A percentile compares a stretch with the other conserved stretches of the same genome.
Conservation (phyloP, 2,113 vertebrate genomes). For the Hepsetus odoe region DNA sequence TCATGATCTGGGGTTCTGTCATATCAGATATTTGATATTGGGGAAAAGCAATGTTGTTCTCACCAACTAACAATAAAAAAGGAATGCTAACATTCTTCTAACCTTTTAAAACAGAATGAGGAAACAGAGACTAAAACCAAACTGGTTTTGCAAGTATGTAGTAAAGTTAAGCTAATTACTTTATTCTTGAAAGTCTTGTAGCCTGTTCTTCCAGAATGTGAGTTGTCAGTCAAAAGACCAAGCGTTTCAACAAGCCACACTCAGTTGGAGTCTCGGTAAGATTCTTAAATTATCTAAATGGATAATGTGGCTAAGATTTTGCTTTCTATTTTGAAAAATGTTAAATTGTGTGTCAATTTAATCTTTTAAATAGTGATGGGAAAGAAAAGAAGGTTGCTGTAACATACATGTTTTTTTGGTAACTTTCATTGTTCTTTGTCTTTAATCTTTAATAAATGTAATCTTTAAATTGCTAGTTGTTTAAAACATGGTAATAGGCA, state of each 20-base stretch:
- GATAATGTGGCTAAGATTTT: too few species aligned
- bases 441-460: too few species aligned
- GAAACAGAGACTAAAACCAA: slow-evolving; percentile 53
- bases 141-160: slow-evolving; percentile 59
- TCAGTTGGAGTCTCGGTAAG: not conserved
- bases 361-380: too few species aligned
- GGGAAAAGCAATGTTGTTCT: not conserved
- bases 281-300: not conserved
- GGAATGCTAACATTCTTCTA: not conserved
- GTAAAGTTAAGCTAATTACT: slow-evolving; percentile 14
- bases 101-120: slow-evolving; percentile 32
- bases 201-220: not conserved
- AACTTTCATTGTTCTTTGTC: too few species aligned
- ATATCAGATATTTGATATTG: not conserved
- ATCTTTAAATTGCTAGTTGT: too few species aligned
- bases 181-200: slow-evolving; percentile 59
- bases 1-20: too few species aligned
- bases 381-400: too few species aligned
- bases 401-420: too few species aligned
- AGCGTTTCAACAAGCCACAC: not conserved
- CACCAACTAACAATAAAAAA: not conserved
- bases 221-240: not conserved
- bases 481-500: too few species aligned
- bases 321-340: too few species aligned
- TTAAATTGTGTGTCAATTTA: too few species aligned